These are phyloP conservation scores for Larimichthys crocea DNA, from an alignment of 2,113 vertebrate species.

Conservation along the genomic window DNA sequence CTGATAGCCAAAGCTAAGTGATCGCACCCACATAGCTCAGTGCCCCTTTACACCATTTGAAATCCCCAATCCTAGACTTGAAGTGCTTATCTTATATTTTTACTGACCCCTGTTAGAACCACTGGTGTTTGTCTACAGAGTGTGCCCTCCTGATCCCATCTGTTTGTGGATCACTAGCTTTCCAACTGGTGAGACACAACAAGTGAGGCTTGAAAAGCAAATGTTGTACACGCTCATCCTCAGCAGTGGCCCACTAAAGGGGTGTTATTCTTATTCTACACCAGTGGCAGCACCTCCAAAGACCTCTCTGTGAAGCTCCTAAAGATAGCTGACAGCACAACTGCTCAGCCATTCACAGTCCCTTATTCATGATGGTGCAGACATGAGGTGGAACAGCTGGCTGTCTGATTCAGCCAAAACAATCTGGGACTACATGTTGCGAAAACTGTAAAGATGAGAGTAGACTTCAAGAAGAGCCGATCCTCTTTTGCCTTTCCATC, in stretches of 20 bases:
- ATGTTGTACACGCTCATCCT: background rate
- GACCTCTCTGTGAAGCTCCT: conserved; percentile 23
- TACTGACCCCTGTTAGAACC: background rate
- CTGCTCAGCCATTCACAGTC: conserved; percentile 20
- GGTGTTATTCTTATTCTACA: conserved; percentile 3
- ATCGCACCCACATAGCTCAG: too few relatives aligned
- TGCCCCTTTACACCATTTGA: too few relatives aligned
- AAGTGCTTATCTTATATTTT: background rate
- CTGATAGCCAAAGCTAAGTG: too few relatives aligned
- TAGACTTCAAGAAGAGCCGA: background rate
- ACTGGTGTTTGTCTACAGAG: background rate
- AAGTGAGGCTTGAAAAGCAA: conserved; percentile 29
- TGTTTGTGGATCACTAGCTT: conserved; percentile 28
- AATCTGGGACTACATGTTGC: conserved; percentile 44
- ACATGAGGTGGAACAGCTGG: conserved; percentile 62
- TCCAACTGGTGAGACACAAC: conserved; percentile 22
- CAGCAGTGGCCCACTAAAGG: conserved; percentile 2
- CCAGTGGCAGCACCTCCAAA: conserved; percentile 11
- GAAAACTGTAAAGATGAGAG: conserved; percentile 26
- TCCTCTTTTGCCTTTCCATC: conserved; percentile 1
- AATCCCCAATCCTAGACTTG: background rate
- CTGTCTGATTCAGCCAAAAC: conserved; percentile 45
- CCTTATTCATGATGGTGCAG: conserved; percentile 46
- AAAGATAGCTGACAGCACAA: conserved; percentile 43
- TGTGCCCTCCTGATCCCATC: conserved; percentile 13